Base-by-base conservation (phyloP, 2,797 vertebrate genomes). In the Ispidina lecontei region DNA sequence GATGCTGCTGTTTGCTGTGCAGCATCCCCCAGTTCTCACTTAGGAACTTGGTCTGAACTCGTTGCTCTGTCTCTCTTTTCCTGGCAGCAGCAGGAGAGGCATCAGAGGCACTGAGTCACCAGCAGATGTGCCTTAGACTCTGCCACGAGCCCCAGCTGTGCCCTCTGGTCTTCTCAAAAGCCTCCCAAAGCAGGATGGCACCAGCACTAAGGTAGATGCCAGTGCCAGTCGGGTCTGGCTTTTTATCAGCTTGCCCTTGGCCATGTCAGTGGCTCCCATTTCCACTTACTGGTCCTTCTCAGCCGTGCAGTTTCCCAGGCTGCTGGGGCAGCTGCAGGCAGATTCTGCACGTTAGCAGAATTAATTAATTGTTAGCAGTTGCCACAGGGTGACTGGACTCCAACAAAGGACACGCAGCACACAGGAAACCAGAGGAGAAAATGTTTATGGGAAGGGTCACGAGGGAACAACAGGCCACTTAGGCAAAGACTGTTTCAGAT, bases 361-460 rank as follows among this genome's bases (percentile, higher is more conserved):
- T 39, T 39, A 39, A 39, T 39, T 39, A 39, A 39, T 39, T 14
- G 37, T 78, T 56, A 37, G 62, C 44, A 49, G 43, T 70, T 91
- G 60, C 87, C 91, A 73, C 67, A 5, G 2, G 6, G 29, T n/a
- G 47, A 55, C 65, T 54, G 46, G 60, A 49, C 44, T 63, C 56
- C 31, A 81, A 78, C 77, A 86, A 86, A 65, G 29, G 81, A 75
- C 51, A 64, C 87, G 41, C 26, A 71, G 69, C 44, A 47, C 60
- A 79, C 84, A 82, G 94, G 93, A 93, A 93, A 71, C 41, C 60
- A 67, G 71, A 47, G 21, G 14, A 59, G 31, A 83, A 79, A 84
- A 87, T 91, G 70, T 64, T 92, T 90, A 87, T 41, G 46, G 43
- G 54, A 89, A 80, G 56, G 41, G 37, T 33, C 20, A 74, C 60